Base-by-base conservation (phyloP, 2,797 vertebrate genomes). In the Cuniculus paca region DNA sequence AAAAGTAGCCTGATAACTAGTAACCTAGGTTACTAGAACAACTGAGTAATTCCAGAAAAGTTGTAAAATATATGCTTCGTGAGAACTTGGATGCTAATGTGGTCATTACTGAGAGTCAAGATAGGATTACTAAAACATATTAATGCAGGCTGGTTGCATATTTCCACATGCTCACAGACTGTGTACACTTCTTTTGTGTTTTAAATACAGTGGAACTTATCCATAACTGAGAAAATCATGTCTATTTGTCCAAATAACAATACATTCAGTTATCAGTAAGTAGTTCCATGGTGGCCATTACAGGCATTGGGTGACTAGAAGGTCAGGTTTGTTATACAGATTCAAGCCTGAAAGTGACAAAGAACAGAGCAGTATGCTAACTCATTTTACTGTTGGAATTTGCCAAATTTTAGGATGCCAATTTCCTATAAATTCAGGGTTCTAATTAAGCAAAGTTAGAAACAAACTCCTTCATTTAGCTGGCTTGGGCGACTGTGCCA, bases 1-100 rank as follows among this genome's bases (percentile, higher is more conserved):
- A 50, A 88, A 91, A 86, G 14, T 61, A 80, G 19, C 54, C 8
- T 72, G 28, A 82, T 17, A 84, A 80, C 10, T 39, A 28, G 2
- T 61, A 90, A 92, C 1, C 70, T 83, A 58, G 68, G 22, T 91
- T 83, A 54, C 10, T 92, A 31, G 56, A 90, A 54, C 54, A 88
- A 72, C 3, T 86, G 50, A 83, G 60, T 92, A 92, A 78, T 24
- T 83, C 24, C 36, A 77, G 83, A 93, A 94, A 88, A 96, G 65
- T 24, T 36, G 11, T 60, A 63, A 96, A 65, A 68, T 72, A 34
- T 80, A 72, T 68, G 86, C 2, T 65, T 79, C 83, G 45, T 83
- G 17, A 92, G 61, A 91, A 88, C 78, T 48, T 90, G 68, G 86
- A 84, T 34, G 28, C 5, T 16, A 93, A 72, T 50, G 0, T 39